Evolutionary conservation across 2,888 invertebrate species (phyloP), one percentile per base, ranked within the genome.

Genomic region (Acheta domesticus): DNA sequence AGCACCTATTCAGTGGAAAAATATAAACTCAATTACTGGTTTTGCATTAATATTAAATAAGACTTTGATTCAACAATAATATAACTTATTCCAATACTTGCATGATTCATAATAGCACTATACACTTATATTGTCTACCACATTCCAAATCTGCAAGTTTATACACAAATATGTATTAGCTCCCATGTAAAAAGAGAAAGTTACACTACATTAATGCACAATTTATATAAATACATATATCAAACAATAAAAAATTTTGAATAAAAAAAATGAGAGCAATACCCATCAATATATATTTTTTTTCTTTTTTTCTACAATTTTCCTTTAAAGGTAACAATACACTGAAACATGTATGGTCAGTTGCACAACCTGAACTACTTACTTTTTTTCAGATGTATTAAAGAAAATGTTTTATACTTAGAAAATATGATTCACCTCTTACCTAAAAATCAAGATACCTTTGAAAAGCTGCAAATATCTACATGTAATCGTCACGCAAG

Each of bases 81-180:
- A 62, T 62, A 62, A 62, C 62, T 19, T 19, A 62, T 62, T 19
- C 62, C 62, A 62, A 62, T 62, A 62, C 62, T 62, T 19, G 62
- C 62, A 62, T 62, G 62, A 19, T 36, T 36, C 36, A 36, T n/a
- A 62, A 62, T 5, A 62, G 62, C n/a, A 14, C 14, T 62, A 19
- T 19, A 62, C 62, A 62, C n/a, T 62, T 19, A 62, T 62, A 62
- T 62, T 62, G 62, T 62, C 62, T 62, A 62, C 62, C 62, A 62
- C 62, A 12, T 62, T 62, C 16, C n/a, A 62, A 62, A 62, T 62
- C 62, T 62, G n/a, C n/a, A 62, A 19, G 62, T 62, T 62, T 62
- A 62, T 62, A 62, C 62, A 62, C 8, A 36, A 36, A 36, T 36
- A 36, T 36, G 36, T 36, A 36, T 36, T 36, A 36, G 36, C 36